Percentiles rank a stretch among this genome's conserved stretches.
Conservation (phyloP, 2,797 vertebrate genomes). For the Squalus acanthias region DNA sequence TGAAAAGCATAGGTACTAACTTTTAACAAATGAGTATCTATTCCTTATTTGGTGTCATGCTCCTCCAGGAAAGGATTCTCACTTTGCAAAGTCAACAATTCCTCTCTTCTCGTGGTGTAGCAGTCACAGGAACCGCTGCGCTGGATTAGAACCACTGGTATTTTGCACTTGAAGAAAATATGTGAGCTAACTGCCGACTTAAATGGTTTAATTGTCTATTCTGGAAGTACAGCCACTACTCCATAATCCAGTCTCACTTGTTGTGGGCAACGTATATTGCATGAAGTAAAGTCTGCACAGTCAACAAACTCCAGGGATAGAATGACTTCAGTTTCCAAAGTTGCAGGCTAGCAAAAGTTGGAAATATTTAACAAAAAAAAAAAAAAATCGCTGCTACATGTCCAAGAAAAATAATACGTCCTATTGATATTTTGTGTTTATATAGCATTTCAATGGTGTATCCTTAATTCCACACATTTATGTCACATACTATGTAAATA, state of each 20-base stretch:
- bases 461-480: background rate
- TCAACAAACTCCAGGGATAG: background rate
- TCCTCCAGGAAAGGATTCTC: background rate
- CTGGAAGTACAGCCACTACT: background rate
- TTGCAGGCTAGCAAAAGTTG: background rate
- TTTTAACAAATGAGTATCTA: background rate
- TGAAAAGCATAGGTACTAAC: slow-evolving; percentile 23
- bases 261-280: background rate
- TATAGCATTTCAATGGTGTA: background rate
- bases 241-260: background rate
- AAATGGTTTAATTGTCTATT: background rate
- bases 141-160: background rate
- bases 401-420: background rate
- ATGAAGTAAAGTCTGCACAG: background rate
- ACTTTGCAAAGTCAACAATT: slow-evolving; percentile 29
- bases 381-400: background rate
- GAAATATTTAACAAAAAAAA: background rate
- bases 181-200: background rate
- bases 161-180: background rate
- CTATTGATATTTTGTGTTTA: background rate
- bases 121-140: background rate
- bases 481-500: background rate
- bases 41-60: slow-evolving; percentile 22
- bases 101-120: background rate
- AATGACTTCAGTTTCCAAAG: background rate